These are phyloP conservation scores for Steinernema carpocapsae DNA, from an alignment of 2,888 invertebrate genomes.

Conservation along the genomic window DNA sequence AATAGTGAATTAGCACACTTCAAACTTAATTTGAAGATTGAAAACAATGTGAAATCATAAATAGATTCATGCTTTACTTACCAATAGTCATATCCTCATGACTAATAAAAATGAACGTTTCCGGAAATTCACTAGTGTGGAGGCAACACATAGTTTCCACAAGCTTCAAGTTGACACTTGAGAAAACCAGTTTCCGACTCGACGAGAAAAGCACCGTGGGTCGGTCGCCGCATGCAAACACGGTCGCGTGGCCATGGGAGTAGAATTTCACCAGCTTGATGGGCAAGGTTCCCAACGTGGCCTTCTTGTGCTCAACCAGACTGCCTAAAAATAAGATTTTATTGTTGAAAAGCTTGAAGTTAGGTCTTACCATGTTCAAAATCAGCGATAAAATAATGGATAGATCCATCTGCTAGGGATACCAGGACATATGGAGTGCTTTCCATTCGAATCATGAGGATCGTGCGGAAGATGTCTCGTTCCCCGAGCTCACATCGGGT, in stretches of 20 bases:
- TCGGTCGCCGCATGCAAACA: conserved; percentile 97
- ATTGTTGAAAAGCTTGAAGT: background rate
- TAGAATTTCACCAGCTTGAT: conserved; percentile 88
- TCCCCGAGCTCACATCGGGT: conserved; percentile 27
- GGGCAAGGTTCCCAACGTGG: conserved; percentile 89
- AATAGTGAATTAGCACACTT: too few species aligned
- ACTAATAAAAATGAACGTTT: conserved; percentile 81
- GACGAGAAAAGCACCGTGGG: conserved; percentile 97
- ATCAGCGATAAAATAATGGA: conserved; percentile 91
- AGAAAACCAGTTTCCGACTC: conserved; percentile 74
- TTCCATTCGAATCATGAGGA: conserved; percentile 91
- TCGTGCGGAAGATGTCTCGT: conserved; percentile 88
- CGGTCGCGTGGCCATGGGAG: conserved; percentile 75
- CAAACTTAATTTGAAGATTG: too few species aligned
- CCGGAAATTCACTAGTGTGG: conserved; percentile 89
- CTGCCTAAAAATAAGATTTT: conserved; percentile 58
- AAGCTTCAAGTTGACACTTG: conserved; percentile 73
- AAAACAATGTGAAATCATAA: too few species aligned
- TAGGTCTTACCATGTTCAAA: conserved; percentile 69
- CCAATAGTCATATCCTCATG: conserved; percentile 84
- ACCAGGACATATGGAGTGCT: conserved; percentile 76
- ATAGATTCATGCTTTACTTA: too few species aligned
- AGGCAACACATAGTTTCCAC: conserved; percentile 96
- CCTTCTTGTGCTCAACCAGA: conserved; percentile 87
- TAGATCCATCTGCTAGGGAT: conserved; percentile 94